phyloP scores from a whole-genome alignment of 1,140 invertebrate species.

The Nasonia longicornis region DNA sequence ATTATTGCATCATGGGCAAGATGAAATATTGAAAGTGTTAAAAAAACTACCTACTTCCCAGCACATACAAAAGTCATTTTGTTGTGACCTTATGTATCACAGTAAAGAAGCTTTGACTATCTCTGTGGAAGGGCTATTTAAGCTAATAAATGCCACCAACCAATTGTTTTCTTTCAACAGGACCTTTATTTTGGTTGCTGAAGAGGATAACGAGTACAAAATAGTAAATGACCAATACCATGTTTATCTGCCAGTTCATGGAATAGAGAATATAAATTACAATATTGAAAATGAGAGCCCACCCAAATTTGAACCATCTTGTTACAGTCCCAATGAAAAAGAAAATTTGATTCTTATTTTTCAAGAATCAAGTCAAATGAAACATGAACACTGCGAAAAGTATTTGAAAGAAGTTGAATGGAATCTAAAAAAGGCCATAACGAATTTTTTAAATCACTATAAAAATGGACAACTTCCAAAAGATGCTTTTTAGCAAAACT shows the following conservation, averaged over 20 bases:
- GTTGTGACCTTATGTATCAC: constrained; percentile 55
- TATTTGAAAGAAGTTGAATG: constrained; percentile 58
- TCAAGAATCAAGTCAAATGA: constrained; percentile 55
- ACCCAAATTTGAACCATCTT: constrained; percentile 41
- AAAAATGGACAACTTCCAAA: constrained; percentile 50
- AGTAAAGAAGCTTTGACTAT: constrained; percentile 49
- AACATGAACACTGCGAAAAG: constrained; percentile 52
- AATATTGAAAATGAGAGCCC: constrained; percentile 48
- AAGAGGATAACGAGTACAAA: constrained; percentile 60
- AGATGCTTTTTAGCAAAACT: constrained; percentile 49
- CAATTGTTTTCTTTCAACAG: constrained; percentile 59
- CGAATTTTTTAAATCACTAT: constrained; percentile 57
- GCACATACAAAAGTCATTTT: constrained; percentile 58
- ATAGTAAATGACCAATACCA: constrained; percentile 64
- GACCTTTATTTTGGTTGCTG: constrained; percentile 57
- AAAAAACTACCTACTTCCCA: constrained; percentile 56
- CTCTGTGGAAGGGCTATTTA: constrained; percentile 58
- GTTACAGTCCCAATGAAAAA: constrained; percentile 56
- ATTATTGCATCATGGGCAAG: constrained; percentile 56
- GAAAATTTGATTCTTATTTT: constrained; percentile 52
- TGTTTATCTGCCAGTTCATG: constrained; percentile 46
- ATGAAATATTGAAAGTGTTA: constrained; percentile 56
- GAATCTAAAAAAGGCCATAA: constrained; percentile 57
- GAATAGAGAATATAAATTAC: constrained; percentile 36
- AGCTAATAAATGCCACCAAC: constrained; percentile 37